Evolutionary conservation across 1,140 invertebrate species (phyloP), one percentile per base, ranked within the genome.

Genomic region (Penaeus japonicus): DNA sequence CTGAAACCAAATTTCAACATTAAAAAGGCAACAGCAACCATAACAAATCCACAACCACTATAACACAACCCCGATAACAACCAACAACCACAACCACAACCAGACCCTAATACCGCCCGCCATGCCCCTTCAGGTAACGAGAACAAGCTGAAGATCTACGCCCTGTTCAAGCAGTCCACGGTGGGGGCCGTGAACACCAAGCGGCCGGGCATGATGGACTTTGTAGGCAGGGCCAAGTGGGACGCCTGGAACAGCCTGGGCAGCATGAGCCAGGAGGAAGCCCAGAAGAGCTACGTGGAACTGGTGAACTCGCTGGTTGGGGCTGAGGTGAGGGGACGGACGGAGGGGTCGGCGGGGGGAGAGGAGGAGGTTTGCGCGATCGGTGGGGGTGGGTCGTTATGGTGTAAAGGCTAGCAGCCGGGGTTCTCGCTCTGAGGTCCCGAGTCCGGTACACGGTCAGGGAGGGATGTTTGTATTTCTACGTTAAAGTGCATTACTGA

Each of bases 221-320:
- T 95, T 91, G 94, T 95, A 57, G 94, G 94, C 4, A 93, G 94
- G 89, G 94, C 94, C 15, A 95, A 95, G 91, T 95, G 94, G 94
- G 93, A 94, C 89, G 94, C 95, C 10, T 95, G 95, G 95, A 94
- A 93, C 91, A 85, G 90, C 47, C 91, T 95, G 15, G 94, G 93
- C 27, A 91, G 91, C 22, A 91, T 91, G 79, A 90, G 70, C 18
- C 80, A 88, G 92, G 93, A 93, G 55, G 92, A 93, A 54, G 93
- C 93, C 12, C 90, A 91, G 82, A 89, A 91, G 27, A 88, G 92
- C 22, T 92, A 92, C 59, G 90, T 91, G 32, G 80, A 90, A 18
- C 65, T 91, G 59, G 92, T 93, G 18, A 91, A 92, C 79, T 90
- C 91, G 59, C 90, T 94, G 57, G 91, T 90, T 84, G 91, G 85